phyloP scores from a whole-genome alignment of 2,113 vertebrate genomes.

The Haemorhous mexicanus region DNA sequence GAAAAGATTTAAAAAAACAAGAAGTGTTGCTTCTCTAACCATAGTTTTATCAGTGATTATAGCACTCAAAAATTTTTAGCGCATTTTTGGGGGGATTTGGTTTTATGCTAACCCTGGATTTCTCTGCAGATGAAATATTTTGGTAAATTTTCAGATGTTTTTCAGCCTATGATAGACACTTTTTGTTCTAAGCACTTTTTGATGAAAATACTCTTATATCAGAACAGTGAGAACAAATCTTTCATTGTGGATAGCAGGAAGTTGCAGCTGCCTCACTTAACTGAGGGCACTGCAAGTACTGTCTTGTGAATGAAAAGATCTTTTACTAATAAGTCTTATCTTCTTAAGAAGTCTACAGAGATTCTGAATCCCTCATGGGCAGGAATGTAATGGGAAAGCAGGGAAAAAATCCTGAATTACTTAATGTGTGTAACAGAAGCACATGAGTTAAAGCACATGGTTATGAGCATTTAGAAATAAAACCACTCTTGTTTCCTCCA shows the following conservation, averaged over 20 bases:
- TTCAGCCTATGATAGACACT: not conserved
- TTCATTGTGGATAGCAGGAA: not conserved
- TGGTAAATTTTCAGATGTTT: not conserved
- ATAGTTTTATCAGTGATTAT: not conserved
- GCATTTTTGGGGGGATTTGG: not conserved
- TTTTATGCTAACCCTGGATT: not conserved
- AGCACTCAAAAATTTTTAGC: not conserved
- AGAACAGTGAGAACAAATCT: not conserved
- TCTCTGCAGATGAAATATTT: not conserved
- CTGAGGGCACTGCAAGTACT: not conserved
- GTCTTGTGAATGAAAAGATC: not conserved
- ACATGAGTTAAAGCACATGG: not conserved
- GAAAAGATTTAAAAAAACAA: not conserved
- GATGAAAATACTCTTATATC: not conserved
- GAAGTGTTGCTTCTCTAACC: not conserved
- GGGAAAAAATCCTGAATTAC: not conserved
- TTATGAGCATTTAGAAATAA: not conserved
- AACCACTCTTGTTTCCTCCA: not conserved
- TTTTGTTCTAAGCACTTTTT: not conserved
- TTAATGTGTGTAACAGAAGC: not conserved
- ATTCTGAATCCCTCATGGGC: not conserved
- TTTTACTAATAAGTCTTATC: not conserved
- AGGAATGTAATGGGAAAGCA: not conserved
- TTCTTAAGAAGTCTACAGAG: not conserved
- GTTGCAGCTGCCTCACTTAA: not conserved